Conservation (phyloP, 2,888 invertebrate species). For the Mesorhabditis belari region DNA sequence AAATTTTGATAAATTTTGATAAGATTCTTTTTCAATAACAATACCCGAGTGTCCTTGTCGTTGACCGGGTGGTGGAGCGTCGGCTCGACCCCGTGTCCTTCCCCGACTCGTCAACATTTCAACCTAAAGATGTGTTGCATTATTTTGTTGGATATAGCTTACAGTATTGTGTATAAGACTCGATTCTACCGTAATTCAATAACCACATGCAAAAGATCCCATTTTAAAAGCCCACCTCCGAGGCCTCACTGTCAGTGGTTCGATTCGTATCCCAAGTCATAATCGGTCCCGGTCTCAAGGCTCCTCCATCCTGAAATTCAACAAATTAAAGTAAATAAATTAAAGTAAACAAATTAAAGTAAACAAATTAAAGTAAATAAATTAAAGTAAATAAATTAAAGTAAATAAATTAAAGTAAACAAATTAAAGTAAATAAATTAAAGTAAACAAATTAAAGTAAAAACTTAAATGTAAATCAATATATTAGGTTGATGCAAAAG, state of each 20-base stretch:
- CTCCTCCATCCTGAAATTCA: constrained; percentile 38
- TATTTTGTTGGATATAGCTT: not conserved
- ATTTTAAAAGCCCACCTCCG: constrained; percentile 5
- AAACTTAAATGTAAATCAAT: no score
- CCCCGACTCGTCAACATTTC: not conserved
- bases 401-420: no score
- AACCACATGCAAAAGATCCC: not conserved
- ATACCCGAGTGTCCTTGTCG: not conserved
- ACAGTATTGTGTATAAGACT: not conserved
- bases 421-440: no score
- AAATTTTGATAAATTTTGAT: no score
- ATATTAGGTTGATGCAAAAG: no score
- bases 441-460: no score
- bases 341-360: no score
- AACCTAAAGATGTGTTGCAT: not conserved
- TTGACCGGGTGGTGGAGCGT: not conserved
- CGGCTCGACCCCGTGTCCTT: not conserved
- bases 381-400: no score
- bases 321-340: no score
- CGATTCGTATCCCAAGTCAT: constrained; percentile 37
- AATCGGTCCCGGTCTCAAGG: constrained; percentile 30
- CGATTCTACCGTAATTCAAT: not conserved
- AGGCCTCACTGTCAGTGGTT: not conserved
- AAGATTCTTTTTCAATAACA: not conserved
- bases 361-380: no score